Evolutionary conservation across 2,888 invertebrate species (phyloP).

Genomic region (Agrochola macilenta): DNA sequence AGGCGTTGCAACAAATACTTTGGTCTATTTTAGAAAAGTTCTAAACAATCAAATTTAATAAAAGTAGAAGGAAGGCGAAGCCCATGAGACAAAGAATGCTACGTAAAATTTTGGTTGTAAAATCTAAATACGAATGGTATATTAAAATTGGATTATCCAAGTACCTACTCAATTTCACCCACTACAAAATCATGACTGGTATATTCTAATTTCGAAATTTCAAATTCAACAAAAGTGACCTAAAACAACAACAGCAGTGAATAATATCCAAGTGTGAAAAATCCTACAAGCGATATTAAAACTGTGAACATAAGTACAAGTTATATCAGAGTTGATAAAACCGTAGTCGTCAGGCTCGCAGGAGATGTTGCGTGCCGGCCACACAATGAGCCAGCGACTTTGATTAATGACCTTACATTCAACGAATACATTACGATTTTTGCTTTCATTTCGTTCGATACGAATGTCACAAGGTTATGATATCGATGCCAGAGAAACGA

Average conservation of each 20-base stretch:
- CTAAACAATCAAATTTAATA: neutral
- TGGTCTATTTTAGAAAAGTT: neutral
- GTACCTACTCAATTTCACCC: too few species aligned
- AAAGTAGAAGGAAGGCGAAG: neutral
- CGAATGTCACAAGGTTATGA: constrained; percentile 90
- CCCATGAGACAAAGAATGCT: neutral
- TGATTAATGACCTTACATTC: constrained; percentile 89
- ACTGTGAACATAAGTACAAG: constrained; percentile 70
- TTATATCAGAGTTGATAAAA: constrained; percentile 83
- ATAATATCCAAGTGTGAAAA: constrained; percentile 54
- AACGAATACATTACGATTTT: constrained; percentile 91
- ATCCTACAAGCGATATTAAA: constrained; percentile 55
- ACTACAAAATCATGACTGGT: neutral
- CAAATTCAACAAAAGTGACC: neutral
- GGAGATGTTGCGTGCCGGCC: constrained; percentile 87
- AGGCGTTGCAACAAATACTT: neutral
- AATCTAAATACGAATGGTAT: neutral
- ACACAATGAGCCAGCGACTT: constrained; percentile 89
- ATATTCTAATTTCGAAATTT: neutral
- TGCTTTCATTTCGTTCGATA: constrained; percentile 89
- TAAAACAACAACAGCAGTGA: neutral
- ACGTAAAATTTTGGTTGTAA: neutral
- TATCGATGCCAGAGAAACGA: constrained; percentile 82
- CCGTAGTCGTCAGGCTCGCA: constrained; percentile 77
- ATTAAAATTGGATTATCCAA: neutral